Evolutionary conservation across 1,140 invertebrate species (phyloP).

Genomic region (Elysia chlorotica): DNA sequence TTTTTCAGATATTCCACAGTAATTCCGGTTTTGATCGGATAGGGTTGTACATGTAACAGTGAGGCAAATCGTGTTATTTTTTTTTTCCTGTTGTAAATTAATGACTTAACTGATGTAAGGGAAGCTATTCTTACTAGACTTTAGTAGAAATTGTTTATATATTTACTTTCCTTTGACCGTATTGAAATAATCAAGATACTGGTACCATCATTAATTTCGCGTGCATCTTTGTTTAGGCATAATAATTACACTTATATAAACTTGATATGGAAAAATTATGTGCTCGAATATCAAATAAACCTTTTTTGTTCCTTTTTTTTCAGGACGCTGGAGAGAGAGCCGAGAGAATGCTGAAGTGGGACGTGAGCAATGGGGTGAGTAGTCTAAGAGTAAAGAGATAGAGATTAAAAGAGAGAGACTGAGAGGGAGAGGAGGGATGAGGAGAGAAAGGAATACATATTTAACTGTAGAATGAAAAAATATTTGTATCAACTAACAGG

Average conservation of each 20-base stretch:
- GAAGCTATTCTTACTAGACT: too few species aligned
- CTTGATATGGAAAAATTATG: not conserved
- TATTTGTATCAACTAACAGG: slow-evolving; percentile 50
- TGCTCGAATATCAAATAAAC: not conserved
- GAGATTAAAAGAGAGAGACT: too few species aligned
- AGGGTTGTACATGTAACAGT: too few species aligned
- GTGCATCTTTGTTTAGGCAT: not conserved
- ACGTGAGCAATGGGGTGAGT: slow-evolving; percentile 72
- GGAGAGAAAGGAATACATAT: too few species aligned
- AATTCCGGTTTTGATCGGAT: too few species aligned
- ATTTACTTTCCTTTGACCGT: not conserved
- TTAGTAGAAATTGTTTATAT: too few species aligned
- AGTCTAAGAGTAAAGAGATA: too few species aligned
- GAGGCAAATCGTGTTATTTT: too few species aligned
- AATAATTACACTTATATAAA: not conserved
- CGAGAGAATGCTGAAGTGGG: slow-evolving; percentile 69
- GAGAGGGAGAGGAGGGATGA: too few species aligned
- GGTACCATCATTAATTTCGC: not conserved
- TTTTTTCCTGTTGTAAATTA: too few species aligned
- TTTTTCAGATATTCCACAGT: too few species aligned
- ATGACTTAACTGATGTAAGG: too few species aligned
- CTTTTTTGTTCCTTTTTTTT: not conserved
- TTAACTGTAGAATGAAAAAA: not conserved
- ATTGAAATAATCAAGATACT: not conserved
- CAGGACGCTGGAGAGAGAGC: slow-evolving; percentile 65